These are phyloP conservation scores for Limosa lapponica DNA, from an alignment of 2,797 vertebrate species.

Conservation along the genomic window DNA sequence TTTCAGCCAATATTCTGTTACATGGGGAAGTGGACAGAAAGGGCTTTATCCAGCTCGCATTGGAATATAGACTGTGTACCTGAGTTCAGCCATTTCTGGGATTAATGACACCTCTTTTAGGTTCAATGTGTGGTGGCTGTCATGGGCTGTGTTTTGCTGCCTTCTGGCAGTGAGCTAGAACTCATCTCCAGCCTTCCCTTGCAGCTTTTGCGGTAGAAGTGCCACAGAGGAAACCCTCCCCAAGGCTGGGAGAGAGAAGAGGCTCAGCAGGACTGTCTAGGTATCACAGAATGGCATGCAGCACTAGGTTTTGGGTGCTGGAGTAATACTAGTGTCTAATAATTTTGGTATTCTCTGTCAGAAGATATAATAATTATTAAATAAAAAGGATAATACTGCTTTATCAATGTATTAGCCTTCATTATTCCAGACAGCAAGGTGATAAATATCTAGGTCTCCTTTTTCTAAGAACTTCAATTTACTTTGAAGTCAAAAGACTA, in stretches of 20 bases:
- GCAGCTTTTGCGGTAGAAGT: not conserved
- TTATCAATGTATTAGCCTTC: not conserved
- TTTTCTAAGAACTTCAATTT: not conserved
- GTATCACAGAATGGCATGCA: not conserved
- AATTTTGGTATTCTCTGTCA: not conserved
- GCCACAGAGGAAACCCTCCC: not conserved
- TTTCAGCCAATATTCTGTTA: not conserved
- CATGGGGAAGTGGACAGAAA: not conserved
- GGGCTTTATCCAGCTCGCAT: not conserved
- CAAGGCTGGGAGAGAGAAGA: not conserved
- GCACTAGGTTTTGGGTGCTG: not conserved
- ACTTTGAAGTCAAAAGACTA: not conserved
- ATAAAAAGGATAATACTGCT: not conserved
- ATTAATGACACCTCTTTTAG: not conserved
- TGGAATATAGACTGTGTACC: not conserved
- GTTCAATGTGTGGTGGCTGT: not conserved
- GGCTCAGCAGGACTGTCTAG: not conserved
- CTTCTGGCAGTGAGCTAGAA: not conserved
- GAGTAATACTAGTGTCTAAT: not conserved
- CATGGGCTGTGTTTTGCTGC: not conserved
- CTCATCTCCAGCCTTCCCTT: not conserved
- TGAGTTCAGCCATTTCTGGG: not conserved
- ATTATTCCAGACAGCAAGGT: not conserved
- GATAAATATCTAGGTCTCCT: not conserved
- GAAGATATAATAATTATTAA: not conserved